Evolutionary conservation across 1,140 invertebrate species (phyloP), one percentile per base, ranked within the genome.

Genomic region (Cherax destructor): DNA sequence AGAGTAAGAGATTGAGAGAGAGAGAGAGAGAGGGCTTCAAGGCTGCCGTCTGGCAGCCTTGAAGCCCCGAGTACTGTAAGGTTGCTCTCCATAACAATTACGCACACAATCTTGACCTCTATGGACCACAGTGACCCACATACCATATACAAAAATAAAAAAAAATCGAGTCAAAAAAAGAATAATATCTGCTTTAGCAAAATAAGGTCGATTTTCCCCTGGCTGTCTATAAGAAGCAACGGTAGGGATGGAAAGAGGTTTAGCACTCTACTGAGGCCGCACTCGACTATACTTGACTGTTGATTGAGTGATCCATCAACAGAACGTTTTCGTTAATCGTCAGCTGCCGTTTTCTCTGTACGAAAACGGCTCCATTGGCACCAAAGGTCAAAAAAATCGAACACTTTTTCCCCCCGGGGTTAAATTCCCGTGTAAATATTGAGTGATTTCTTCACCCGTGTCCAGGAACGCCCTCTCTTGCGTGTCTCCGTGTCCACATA

Each of bases 231-330:
- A 18, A 9, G n/a, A 24, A 3, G 10, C 10, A 56, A 59, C 1
- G 24, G n/a, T 50, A 21, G 4, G 56, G 13, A 21, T 11, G 4
- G 4, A 50, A 21, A 11, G 85, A 61, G 72, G 85, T 41, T 41
- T 86, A 78, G 85, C 74, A 78, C 13, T 59, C 2, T 86, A 76
- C 30, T 78, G 50, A 4, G 49, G 11, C 18, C 13, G 16, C 72
- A 84, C 72, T 90, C 41, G 59, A 47, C 83, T 61, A 90, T 90
- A 90, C 88, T 90, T 90, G 88, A 90, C 88, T 90, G 69, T 56
- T 47, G 69, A 65, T 78, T 77, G 88, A 90, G 69, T 90, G 88
- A 90, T 90, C 83, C 88, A 52, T 69, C 76, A 84, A 90, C 88
- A 90, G 81, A 24, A 41, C 80, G 81, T 90, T 78, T 90, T 90